Conservation (phyloP, 2,888 invertebrate species). For the Spialia ferax region DNA sequence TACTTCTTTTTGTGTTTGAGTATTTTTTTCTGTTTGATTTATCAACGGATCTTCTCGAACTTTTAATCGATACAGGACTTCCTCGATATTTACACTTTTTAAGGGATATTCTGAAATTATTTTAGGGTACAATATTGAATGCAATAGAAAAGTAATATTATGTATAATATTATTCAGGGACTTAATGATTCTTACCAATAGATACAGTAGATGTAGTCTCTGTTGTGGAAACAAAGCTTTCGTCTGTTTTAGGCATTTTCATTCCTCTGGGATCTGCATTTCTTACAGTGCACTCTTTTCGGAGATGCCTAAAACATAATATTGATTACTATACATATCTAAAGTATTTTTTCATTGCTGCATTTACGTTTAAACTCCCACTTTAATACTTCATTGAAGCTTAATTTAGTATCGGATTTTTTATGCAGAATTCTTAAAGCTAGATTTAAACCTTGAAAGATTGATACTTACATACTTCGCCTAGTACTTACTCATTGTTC, state of each 20-base stretch:
- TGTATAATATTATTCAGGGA: too few relatives aligned
- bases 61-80: conserved; percentile 14
- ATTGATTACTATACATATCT: neutral
- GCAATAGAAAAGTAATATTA: too few relatives aligned
- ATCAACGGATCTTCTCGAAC: neutral
- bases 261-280: neutral
- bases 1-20: neutral
- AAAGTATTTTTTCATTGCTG: neutral
- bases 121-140: too few relatives aligned
- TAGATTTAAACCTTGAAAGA: neutral
- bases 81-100: conserved; percentile 1
- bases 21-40: conserved; percentile 4
- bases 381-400: neutral
- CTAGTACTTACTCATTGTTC: conserved; percentile 68
- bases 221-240: conserved; percentile 3
- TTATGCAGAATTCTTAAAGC: neutral
- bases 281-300: conserved; percentile 13
- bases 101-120: conserved; percentile 37
- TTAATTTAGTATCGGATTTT: neutral
- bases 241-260: neutral
- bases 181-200: neutral
- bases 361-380: neutral
- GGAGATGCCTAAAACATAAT: conserved; percentile 7
- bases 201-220: neutral
- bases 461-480: neutral